A percentile compares a stretch with the other conserved stretches of the same genome.
Conservation (phyloP, 1,140 invertebrate genomes). For the Ceratosolen solmsi region DNA sequence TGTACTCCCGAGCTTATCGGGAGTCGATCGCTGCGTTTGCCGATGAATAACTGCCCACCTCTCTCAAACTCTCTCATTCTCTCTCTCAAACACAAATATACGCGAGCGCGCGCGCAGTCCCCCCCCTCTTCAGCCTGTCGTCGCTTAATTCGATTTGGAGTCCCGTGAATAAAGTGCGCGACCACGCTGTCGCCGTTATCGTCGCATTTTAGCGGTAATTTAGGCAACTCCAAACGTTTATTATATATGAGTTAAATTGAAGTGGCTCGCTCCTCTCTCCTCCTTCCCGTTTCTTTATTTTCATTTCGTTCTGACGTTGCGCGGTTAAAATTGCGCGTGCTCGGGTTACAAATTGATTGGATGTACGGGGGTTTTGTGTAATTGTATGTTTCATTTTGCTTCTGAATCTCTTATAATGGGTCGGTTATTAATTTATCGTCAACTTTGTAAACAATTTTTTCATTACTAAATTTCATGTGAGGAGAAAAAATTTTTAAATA, state of each 20-base stretch:
- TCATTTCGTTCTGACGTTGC: neutral
- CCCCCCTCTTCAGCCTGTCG: neutral
- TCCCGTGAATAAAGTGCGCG: slow-evolving; percentile 9
- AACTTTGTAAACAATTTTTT: slow-evolving; percentile 14
- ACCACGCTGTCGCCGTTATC: neutral
- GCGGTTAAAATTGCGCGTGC: slow-evolving; percentile 6
- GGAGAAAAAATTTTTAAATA: neutral
- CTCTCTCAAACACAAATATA: neutral
- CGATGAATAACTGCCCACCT: neutral
- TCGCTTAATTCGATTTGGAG: slow-evolving; percentile 34
- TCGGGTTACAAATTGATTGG: slow-evolving; percentile 25
- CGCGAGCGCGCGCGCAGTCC: neutral
- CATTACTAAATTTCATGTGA: neutral
- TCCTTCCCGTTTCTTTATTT: neutral
- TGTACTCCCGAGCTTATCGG: neutral
- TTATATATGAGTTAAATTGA: slow-evolving; percentile 17
- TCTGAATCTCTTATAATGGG: slow-evolving; percentile 11
- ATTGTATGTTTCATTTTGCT: slow-evolving; percentile 23
- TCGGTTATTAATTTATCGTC: neutral
- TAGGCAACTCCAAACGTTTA: slow-evolving; percentile 28
- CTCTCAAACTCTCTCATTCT: neutral
- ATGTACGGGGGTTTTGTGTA: slow-evolving; percentile 2
- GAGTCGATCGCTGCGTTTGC: neutral
- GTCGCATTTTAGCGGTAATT: slow-evolving; percentile 41
- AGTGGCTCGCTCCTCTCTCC: neutral